Base-by-base conservation (phyloP, 2,888 invertebrate genomes). In the Diplazon laetatorius region DNA sequence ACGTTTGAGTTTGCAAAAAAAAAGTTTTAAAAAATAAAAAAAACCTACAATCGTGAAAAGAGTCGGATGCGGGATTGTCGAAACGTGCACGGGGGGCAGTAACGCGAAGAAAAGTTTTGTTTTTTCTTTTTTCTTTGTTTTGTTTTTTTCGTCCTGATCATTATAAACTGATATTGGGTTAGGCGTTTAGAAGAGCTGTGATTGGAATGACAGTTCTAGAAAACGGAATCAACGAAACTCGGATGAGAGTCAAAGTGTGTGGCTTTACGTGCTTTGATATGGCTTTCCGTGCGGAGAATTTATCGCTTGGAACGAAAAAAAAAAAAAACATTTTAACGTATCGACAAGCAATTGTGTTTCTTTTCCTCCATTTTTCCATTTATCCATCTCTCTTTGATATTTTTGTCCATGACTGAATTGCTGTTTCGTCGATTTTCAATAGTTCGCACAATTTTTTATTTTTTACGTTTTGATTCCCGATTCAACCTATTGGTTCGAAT, bases 211-310 rank as follows among this genome's bases (percentile, higher is more conserved):
- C 14, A 16, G 48, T 48, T 2, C 2, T 10, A 16, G 14, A 18
- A 18, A 63, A 35, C 16, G 46, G n/a, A 63, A 48, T 46, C 30
- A 63, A 63, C 48, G 35, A 48, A 63, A 48, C 44, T 2, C 25
- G 30, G 22, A 22, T 60, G 37, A 20, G 12, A 20, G 12, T 6
- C 42, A 20, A 18, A 5, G 25, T 22, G n/a, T 1, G n/a, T 52
- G 25, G 14, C 0, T 30, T 30, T 25, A 1, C 8, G 25, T 25
- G 14, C 30, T 30, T 52, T 14, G 2, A 52, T n/a, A n/a, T n/a
- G 5, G 52, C 1, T 5, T 14, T 30, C 8, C 2, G 8, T n/a
- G 30, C 14, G 1, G 52, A 14, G 1, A 14, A 52, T 52, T 6
- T 22, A 30, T 52, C 14, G 22, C 8, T 25, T n/a, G n/a, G n/a